Percentiles rank a stretch among this genome's conserved stretches.
phyloP scores from a whole-genome alignment of 2,113 vertebrate genomes.

The Calcarius ornatus region DNA sequence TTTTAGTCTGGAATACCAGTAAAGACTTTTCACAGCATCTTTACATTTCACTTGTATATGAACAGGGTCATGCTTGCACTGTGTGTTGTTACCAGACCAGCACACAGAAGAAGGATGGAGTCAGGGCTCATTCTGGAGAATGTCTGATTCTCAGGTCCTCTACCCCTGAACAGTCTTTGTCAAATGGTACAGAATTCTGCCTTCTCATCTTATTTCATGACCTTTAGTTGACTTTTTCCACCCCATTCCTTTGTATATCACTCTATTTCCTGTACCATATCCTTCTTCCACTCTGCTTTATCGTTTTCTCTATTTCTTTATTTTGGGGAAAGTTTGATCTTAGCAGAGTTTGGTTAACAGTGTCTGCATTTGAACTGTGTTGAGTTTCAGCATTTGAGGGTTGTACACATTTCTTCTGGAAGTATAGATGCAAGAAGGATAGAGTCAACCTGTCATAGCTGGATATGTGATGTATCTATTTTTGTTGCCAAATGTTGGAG shows the following conservation, averaged over 20 bases:
- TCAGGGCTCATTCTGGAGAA: not conserved
- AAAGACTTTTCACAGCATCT: not conserved
- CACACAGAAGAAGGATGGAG: rapidly evolving
- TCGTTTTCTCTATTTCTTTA: not conserved
- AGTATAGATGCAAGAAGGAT: not conserved
- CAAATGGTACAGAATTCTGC: not conserved
- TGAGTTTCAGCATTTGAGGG: not conserved
- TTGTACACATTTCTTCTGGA: not conserved
- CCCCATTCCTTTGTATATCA: rapidly evolving
- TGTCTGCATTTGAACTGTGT: not conserved
- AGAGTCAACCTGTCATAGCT: not conserved
- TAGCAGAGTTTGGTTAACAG: not conserved
- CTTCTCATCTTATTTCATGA: not conserved
- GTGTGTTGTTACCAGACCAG: not conserved
- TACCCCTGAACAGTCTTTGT: rapidly evolving
- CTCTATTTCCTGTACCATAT: not conserved
- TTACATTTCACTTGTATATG: not conserved
- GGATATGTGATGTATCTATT: not conserved
- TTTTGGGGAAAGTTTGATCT: not conserved
- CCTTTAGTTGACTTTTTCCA: not conserved
- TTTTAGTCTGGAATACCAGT: not conserved
- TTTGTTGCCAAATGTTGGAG: not conserved
- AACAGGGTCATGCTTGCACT: rapidly evolving
- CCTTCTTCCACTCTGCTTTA: not conserved
- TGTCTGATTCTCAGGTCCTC: not conserved